Evolutionary conservation across 2,113 vertebrate species (phyloP), one percentile per base, ranked within the genome.

Genomic region (Mesoclemmys tuberculata): DNA sequence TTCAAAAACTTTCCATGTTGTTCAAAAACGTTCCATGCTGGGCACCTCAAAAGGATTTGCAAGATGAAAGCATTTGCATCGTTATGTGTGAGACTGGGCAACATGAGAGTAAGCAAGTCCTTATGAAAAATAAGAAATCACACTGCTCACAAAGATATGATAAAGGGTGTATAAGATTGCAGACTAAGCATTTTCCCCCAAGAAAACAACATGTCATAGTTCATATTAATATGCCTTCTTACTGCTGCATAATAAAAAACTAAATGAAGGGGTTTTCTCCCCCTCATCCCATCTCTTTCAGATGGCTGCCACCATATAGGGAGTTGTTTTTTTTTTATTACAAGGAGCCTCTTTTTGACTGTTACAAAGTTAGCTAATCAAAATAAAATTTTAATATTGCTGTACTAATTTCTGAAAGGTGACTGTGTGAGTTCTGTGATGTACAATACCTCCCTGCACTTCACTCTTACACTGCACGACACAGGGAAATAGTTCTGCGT

Each of bases 221-320:
- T 64, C 88, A 13, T 19, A 2, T 1, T 7, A 46, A 22, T 22
- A 10, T 1, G 35, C 68, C 80, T 7, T 85, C 64, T 80, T 12
- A 80, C 5, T 11, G 2, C 83, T 52, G 22, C n/a, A 74, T n/a
- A 41, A 35, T 91, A 93, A 49, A 84, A n/a, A 81, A 56, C 82
- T 44, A 64, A 3, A 4, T 0, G 49, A 16, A 82, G 85, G 81
- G 9, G 86, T 41, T 18, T 18, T 3, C 0, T 75, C 61, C 61
- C 16, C 16, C 16, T 52, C 16, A 27, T 2, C 77, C 87, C 75
- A 96, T 97, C 71, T 78, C 95, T 48, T 97, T 98, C 95, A 96
- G 86, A 97, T 97, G 96, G 90, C 95, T 98, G 96, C 95, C 96
- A 97, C 97, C 95, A 95, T 29, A 97, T 96, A 96, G 96, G 95